Evolutionary conservation across 2,888 invertebrate species (phyloP), one percentile per base, ranked within the genome.

Genomic region (Fragum sueziense): DNA sequence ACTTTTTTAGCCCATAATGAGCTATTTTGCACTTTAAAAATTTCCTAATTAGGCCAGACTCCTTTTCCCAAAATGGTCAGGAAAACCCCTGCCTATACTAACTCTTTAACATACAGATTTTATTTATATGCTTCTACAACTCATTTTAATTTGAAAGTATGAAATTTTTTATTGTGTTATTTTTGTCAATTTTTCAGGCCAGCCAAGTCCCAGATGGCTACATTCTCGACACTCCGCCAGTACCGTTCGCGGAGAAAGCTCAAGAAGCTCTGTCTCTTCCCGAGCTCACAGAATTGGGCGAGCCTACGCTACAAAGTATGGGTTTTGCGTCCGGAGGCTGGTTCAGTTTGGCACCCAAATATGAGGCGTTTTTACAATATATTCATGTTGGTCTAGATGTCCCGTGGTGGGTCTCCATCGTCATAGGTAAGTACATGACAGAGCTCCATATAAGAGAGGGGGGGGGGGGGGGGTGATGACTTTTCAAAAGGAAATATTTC

Each of bases 251-350:
- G 27, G 65, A 65, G 41, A 41, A 17, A 25, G 4, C 27, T 2
- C 76, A 85, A 22, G 72, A 88, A 0, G 84, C 88, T 29, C 78
- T 79, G 0, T 51, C 79, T 2, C 79, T 81, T 6, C 77, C 88
- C 22, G 74, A 80, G 41, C 74, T 92, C 25, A 92, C 91, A 86
- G 89, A 90, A 3, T 86, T 93, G 4, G 93, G 93, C 11, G 98
- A 98, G 91, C 96, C 96, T 0, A 95, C 97, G 0, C 95, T 98
- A 88, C 95, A 95, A 0, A 96, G 96, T 75, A 92, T 97, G 65
- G 98, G 98, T 0, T 94, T 95, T 22, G 98, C 98, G 0, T 95
- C 96, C 0, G 98, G 98, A 0, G 92, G 97, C 6, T 95, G 97
- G 20, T 97, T 98, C 92, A 94, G 95, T 62, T 3, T 37, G 2